Conservation (phyloP, 2,113 vertebrate genomes). For the Mus spicilegus region DNA sequence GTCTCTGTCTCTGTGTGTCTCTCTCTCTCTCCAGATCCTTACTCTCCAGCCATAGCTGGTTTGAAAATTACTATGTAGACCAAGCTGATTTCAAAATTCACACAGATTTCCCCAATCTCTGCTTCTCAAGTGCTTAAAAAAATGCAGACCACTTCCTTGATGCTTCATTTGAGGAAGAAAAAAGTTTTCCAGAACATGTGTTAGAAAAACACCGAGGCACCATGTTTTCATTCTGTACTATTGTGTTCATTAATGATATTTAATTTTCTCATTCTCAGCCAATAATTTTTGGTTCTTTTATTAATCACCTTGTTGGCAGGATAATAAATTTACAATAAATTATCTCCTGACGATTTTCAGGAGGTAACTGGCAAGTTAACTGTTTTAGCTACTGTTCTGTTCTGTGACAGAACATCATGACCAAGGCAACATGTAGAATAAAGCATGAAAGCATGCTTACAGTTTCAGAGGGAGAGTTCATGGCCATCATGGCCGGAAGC, state of each 20-base stretch:
- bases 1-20: background rate
- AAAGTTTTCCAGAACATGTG: background rate
- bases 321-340: conserved; percentile 36
- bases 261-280: conserved; percentile 6
- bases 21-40: background rate
- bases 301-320: conserved; percentile 27
- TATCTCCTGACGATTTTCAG: background rate
- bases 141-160: background rate
- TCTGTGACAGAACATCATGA: background rate
- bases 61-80: background rate
- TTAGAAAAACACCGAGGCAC: conserved; percentile 31
- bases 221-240: background rate
- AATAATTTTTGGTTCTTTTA: background rate
- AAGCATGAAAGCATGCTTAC: too few relatives aligned
- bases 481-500: background rate
- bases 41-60: background rate
- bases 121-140: background rate
- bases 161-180: background rate
- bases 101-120: background rate
- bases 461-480: background rate
- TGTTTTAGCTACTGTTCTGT: background rate
- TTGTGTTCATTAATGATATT: background rate
- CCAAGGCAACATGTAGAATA: background rate
- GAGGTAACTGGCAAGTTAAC: background rate
- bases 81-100: background rate